Base-by-base conservation (phyloP, 2,888 invertebrate species). In the Therioaphis trifolii region DNA sequence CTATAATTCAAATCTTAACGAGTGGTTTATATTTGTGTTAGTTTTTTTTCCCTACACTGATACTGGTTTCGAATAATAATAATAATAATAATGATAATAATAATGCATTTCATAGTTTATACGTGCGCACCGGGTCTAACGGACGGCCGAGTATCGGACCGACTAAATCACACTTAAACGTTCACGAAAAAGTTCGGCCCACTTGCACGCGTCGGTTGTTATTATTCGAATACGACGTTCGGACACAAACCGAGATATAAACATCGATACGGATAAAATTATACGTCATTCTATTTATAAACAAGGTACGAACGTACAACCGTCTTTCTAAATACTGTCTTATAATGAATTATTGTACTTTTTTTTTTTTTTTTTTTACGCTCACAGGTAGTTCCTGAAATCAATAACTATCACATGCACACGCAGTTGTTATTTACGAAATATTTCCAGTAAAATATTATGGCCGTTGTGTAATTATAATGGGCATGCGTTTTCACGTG, bases 1-100 rank as follows among this genome's bases (percentile, higher is more conserved):
- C 29, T 29, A 63, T 63, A 76, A 76, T 63, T 76, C 61, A 63
- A 76, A 46, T n/a, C 63, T 76, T 46, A 46, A 76, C 29, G 61
- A 76, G 43, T 4, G 15, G 74, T 58, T 35, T 52, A 11, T 43
- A 24, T 24, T 24, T 69, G 4, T 52, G 0, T 24, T n/a, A n/a
- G 2, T 14, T 52, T 21, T 24, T n/a, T 46, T 29, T n/a, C n/a
- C 14, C 24, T 24, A 9, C 52, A n/a, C 55, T 7, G 40, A 15
- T 21, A 55, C 72, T 52, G 72, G 72, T 72, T 52, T 52, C 9
- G 21, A 58, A 63, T 46, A 63, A 75, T 61, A 27, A 63, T 76
- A 76, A n/a, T n/a, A n/a, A n/a, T n/a, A n/a, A 24, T 49, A 18
- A 18, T 11, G 11, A 55, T 9, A 9, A 18, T 76, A 63, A 75